Percentiles rank a stretch among this genome's conserved stretches.
Conservation (phyloP, 2,888 invertebrate species). For the Cephus rjabovi region DNA sequence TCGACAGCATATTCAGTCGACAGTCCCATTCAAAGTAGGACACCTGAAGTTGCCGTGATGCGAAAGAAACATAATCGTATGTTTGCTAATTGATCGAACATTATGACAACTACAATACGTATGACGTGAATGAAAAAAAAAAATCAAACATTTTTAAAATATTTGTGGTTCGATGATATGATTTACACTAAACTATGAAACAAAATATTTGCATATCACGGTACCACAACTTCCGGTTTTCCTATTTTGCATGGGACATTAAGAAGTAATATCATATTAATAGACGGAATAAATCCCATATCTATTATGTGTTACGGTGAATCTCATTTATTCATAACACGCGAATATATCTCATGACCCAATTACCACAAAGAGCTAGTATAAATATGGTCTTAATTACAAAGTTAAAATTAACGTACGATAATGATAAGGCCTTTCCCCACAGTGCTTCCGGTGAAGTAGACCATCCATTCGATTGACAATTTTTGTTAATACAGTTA, state of each 20-base stretch:
- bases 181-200: background rate
- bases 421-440: slow-evolving; percentile 25
- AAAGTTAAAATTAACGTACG: slow-evolving; percentile 35
- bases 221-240: background rate
- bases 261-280: background rate
- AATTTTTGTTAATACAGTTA: background rate
- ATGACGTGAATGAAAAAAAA: too few species aligned
- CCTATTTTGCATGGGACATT: background rate
- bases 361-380: slow-evolving; percentile 45
- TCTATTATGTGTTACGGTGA: slow-evolving; percentile 5
- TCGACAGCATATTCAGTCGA: background rate
- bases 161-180: background rate
- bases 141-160: background rate
- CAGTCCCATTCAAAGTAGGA: background rate
- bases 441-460: background rate
- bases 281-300: background rate
- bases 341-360: slow-evolving; percentile 43
- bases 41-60: background rate
- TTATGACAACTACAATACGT: too few species aligned
- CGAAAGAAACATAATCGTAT: too few species aligned
- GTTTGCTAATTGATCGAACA: too few species aligned
- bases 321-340: slow-evolving; percentile 40
- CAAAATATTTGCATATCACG: background rate
- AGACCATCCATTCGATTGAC: background rate
- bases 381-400: slow-evolving; percentile 29